These are phyloP conservation scores for Sphinx pinastri DNA, from an alignment of 2,888 invertebrate genomes.

Conservation along the genomic window DNA sequence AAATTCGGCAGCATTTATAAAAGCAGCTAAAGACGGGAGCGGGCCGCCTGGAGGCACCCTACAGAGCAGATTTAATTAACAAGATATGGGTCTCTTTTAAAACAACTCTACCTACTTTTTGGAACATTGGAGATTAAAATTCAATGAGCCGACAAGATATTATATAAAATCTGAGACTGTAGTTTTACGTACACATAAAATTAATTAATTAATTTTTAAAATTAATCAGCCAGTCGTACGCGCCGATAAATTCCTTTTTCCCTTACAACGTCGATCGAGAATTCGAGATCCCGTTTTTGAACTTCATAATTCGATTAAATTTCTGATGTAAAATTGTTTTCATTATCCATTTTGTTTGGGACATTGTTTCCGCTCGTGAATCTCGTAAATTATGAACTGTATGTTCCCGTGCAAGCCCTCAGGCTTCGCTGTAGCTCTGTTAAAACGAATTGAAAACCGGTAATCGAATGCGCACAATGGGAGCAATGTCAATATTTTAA, in stretches of 20 bases:
- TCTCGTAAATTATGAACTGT: constrained; percentile 79
- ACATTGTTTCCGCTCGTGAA: constrained; percentile 75
- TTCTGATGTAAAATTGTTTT: constrained; percentile 77
- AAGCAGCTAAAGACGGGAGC: constrained; percentile 63
- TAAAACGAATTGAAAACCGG: constrained; percentile 81
- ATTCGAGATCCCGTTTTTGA: constrained; percentile 59
- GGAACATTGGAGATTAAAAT: constrained; percentile 78
- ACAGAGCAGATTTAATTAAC: constrained; percentile 82
- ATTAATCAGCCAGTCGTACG: constrained; percentile 44
- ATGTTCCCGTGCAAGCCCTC: constrained; percentile 72
- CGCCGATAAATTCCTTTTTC: constrained; percentile 49
- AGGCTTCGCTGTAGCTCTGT: constrained; percentile 69
- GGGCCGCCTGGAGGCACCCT: constrained; percentile 71
- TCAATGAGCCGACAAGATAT: constrained; percentile 73
- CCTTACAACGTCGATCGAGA: constrained; percentile 47
- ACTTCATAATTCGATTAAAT: constrained; percentile 70
- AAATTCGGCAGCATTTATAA: constrained; percentile 75
- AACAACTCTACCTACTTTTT: constrained; percentile 78
- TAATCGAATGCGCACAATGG: constrained; percentile 80
- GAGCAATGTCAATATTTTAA: constrained; percentile 80
- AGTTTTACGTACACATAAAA: constrained; percentile 51
- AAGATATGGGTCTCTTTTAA: constrained; percentile 81
- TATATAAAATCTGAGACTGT: constrained; percentile 60
- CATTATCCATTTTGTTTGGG: constrained; percentile 76
- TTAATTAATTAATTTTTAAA: constrained; percentile 47